Conservation (phyloP, 1,140 invertebrate species). For the Linepithema humile region DNA sequence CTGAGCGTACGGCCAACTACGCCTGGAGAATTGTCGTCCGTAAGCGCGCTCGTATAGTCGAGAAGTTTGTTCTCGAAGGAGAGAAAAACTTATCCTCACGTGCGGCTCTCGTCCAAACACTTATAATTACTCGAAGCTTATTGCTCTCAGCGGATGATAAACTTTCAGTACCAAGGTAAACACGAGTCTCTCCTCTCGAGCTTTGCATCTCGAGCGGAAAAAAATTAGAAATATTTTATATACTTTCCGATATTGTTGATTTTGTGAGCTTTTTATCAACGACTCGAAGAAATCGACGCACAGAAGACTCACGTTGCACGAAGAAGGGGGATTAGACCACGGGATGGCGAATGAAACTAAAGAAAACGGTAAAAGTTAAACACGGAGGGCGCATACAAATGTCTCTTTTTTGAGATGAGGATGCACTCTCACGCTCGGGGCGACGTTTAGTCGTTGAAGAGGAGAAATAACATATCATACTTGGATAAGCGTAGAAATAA, state of each 20-base stretch:
- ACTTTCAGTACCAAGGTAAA: background rate
- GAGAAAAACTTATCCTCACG: background rate
- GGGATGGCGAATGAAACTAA: slow-evolving; percentile 48
- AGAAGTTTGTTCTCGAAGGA: background rate
- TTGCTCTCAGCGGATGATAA: background rate
- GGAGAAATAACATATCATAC: slow-evolving; percentile 62
- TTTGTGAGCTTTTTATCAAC: too few species aligned
- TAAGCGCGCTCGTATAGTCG: background rate
- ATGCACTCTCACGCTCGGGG: slow-evolving; percentile 13
- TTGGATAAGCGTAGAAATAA: slow-evolving; percentile 29
- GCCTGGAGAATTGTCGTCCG: background rate
- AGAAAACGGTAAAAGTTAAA: slow-evolving; percentile 21
- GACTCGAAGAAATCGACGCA: slow-evolving; percentile 42
- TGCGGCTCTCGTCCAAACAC: background rate
- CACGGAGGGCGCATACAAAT: slow-evolving; percentile 31
- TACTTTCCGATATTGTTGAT: too few species aligned
- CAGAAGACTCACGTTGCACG: slow-evolving; percentile 1
- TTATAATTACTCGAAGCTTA: background rate
- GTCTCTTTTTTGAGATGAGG: slow-evolving; percentile 53
- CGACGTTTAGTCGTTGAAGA: slow-evolving; percentile 51
- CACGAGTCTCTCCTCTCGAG: background rate
- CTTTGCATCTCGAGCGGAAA: background rate
- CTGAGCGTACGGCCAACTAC: background rate
- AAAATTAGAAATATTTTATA: too few species aligned
- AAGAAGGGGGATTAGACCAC: background rate